These are phyloP conservation scores for Octopus bimaculoides DNA, from an alignment of 1,140 invertebrate genomes.

Conservation along the genomic window DNA sequence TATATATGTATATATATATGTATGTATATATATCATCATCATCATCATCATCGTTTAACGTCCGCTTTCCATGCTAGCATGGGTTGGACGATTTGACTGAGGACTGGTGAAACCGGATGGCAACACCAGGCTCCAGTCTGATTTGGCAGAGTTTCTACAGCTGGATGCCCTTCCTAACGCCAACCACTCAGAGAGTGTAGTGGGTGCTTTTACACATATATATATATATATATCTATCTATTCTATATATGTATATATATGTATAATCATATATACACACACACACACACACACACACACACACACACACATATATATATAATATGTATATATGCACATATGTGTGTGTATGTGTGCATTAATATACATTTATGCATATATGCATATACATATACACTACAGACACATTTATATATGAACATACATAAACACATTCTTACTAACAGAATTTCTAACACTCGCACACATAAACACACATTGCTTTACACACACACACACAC, in stretches of 20 bases:
- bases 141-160: no score
- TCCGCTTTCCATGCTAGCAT: no score
- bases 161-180: no score
- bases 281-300: background rate
- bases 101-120: no score
- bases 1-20: background rate
- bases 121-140: no score
- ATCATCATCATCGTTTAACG: no score
- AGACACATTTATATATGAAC: background rate
- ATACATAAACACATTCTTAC: background rate
- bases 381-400: background rate
- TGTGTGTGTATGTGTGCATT: background rate
- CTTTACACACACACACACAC: background rate
- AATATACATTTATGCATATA: background rate
- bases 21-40: background rate
- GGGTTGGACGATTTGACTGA: no score
- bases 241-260: no score
- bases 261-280: background rate
- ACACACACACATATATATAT: background rate
- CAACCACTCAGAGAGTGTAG: no score
- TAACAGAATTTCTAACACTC: background rate
- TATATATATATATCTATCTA: no score
- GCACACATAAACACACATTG: background rate
- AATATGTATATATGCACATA: background rate
- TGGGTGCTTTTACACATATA: no score